A percentile compares a stretch with the other conserved stretches of the same genome.
These are phyloP conservation scores for Aleiodes sp. DNA, from an alignment of 1,140 invertebrate species.

Conservation along the genomic window DNA sequence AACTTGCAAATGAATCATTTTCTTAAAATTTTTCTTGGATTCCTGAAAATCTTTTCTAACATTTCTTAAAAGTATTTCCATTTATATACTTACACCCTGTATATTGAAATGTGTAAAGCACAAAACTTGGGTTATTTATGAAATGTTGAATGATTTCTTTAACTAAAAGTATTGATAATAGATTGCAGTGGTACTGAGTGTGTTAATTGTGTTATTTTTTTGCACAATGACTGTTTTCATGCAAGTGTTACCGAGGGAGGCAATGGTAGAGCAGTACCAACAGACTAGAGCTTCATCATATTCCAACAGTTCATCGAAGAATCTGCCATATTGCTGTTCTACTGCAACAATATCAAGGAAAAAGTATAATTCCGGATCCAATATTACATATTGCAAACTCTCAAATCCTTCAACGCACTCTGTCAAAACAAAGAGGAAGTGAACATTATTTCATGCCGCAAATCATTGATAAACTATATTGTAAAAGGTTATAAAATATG, in stretches of 20 bases:
- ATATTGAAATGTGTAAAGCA: too few relatives aligned
- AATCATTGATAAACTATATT: not conserved
- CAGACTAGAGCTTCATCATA: conserved; percentile 22
- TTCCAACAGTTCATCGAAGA: conserved; percentile 30
- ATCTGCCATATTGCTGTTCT: conserved; percentile 5
- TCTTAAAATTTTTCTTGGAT: too few relatives aligned
- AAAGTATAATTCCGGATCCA: conserved; percentile 6
- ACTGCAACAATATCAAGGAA: not conserved
- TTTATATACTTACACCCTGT: too few relatives aligned
- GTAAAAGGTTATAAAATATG: too few relatives aligned
- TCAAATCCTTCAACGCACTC: not conserved
- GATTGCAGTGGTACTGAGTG: conserved; percentile 33
- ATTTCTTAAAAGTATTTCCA: too few relatives aligned
- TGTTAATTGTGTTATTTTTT: conserved; percentile 30
- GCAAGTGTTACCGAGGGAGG: conserved; percentile 12
- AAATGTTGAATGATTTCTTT: not conserved
- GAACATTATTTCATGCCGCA: not conserved
- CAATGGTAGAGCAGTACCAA: conserved; percentile 25
- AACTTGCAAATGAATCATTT: too few relatives aligned
- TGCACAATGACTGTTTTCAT: conserved; percentile 34
- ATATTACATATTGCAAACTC: not conserved
- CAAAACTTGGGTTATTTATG: too few relatives aligned
- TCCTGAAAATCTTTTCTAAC: too few relatives aligned
- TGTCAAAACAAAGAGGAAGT: not conserved
- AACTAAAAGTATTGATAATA: conserved; percentile 9